A percentile compares a stretch with the other conserved stretches of the same genome.
Conservation (phyloP, 2,113 vertebrate genomes). For the Periophthalmus modestus region DNA sequence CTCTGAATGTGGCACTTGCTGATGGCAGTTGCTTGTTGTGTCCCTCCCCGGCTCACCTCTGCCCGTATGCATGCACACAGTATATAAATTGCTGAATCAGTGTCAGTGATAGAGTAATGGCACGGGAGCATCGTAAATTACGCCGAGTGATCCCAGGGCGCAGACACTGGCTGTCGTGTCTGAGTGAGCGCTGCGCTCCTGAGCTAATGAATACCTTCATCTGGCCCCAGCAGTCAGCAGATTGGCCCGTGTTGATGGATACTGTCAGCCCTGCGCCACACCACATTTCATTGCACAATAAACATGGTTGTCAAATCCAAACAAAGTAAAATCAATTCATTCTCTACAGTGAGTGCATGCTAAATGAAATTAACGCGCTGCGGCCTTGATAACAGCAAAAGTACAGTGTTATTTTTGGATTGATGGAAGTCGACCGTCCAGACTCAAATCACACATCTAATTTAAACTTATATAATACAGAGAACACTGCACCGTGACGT, state of each 20-base stretch:
- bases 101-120: conserved; percentile 95
- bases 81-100: conserved; percentile 92
- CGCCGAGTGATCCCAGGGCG: conserved; percentile 82
- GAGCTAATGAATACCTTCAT: conserved; percentile 99
- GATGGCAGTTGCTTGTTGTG: conserved; percentile 69
- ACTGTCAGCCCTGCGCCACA: conserved; percentile 92
- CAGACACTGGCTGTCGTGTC: conserved; percentile 86
- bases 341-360: conserved; percentile 95
- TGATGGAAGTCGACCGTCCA: conserved; percentile 46
- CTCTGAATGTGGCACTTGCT: conserved; percentile 69
- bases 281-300: conserved; percentile 99
- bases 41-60: conserved; percentile 74
- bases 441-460: conserved; percentile 17
- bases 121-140: conserved; percentile 90
- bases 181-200: conserved; percentile 87
- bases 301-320: conserved; percentile 98
- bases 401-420: conserved; percentile 89
- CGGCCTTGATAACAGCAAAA: conserved; percentile 82
- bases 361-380: conserved; percentile 99
- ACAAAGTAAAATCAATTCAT: conserved; percentile 99
- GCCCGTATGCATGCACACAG: conserved; percentile 76
- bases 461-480: too few species aligned
- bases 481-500: neutral
- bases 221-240: conserved; percentile 97
- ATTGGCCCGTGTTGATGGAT: conserved; percentile 97